Evolutionary conservation across 2,113 vertebrate species (phyloP).

Genomic region (Datnioides undecimradiatus): DNA sequence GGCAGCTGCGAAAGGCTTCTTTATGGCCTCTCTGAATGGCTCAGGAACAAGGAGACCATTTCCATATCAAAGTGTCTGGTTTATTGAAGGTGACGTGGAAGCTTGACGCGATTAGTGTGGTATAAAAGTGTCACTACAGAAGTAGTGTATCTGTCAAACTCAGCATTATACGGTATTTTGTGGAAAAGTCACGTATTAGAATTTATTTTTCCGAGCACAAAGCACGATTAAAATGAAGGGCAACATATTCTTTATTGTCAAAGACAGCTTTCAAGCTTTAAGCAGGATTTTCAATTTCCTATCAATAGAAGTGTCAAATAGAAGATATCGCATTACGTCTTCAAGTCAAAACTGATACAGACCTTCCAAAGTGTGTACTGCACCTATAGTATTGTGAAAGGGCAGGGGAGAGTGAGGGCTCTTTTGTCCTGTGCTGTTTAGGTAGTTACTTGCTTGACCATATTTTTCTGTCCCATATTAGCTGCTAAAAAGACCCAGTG

Average conservation of each 20-base stretch:
- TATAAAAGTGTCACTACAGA: conserved; percentile 56
- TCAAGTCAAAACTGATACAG: not conserved
- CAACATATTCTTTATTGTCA: conserved; percentile 1
- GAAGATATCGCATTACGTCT: not conserved
- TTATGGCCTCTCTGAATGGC: conserved; percentile 32
- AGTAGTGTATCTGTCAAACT: conserved; percentile 10
- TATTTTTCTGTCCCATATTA: conserved; percentile 60
- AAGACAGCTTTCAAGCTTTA: not conserved
- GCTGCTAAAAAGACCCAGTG: conserved; percentile 94
- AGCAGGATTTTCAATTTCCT: not conserved
- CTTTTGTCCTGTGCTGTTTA: not conserved
- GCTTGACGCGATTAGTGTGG: conserved; percentile 45
- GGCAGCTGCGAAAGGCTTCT: conserved; percentile 46
- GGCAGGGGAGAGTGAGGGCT: not conserved
- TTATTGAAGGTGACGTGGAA: conserved; percentile 47
- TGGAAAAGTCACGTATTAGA: conserved; percentile 35
- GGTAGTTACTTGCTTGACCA: not conserved
- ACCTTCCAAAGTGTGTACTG: not conserved
- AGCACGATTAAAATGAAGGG: conserved; percentile 15
- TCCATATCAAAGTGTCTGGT: conserved; percentile 64
- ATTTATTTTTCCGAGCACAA: conserved; percentile 43
- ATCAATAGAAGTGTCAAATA: not conserved
- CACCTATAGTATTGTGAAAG: not conserved
- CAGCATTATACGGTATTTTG: conserved; percentile 24
- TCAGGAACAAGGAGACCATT: conserved; percentile 41